Percentiles rank a stretch among this genome's conserved stretches.
Conservation (phyloP, 2,113 vertebrate species). For the Callorhinus ursinus region DNA sequence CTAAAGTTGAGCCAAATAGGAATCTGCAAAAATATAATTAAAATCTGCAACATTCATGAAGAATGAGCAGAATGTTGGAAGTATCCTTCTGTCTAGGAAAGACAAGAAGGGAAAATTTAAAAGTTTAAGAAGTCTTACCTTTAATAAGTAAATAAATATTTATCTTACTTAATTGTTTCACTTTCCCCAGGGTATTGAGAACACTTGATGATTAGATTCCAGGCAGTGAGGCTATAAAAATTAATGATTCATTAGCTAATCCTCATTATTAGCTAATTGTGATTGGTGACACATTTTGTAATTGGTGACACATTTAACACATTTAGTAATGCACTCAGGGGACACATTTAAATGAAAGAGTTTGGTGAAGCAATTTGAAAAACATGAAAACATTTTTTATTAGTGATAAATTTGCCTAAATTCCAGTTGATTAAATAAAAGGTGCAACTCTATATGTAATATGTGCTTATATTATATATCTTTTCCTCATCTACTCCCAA, state of each 20-base stretch:
- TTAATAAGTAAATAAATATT: constrained; percentile 30
- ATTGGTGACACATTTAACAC: constrained; percentile 66
- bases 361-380: constrained; percentile 72
- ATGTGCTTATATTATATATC: not conserved
- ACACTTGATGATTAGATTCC: constrained; percentile 37
- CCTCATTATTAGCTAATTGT: constrained; percentile 64
- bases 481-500: not conserved
- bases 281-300: constrained; percentile 68
- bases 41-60: not conserved
- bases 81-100: not conserved
- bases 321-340: constrained; percentile 69
- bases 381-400: constrained; percentile 70
- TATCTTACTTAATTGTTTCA: constrained; percentile 22
- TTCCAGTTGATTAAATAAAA: constrained; percentile 54
- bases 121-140: constrained; percentile 7
- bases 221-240: constrained; percentile 60
- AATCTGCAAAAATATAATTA: constrained; percentile 48
- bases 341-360: constrained; percentile 64
- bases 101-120: not conserved
- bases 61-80: constrained; percentile 25
- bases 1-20: constrained; percentile 26
- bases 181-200: constrained; percentile 54
- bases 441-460: constrained; percentile 20
- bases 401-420: constrained; percentile 59
- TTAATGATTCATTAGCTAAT: constrained; percentile 73